Base-by-base conservation (phyloP, 2,888 invertebrate species). In the Anagyrus pseudococci region DNA sequence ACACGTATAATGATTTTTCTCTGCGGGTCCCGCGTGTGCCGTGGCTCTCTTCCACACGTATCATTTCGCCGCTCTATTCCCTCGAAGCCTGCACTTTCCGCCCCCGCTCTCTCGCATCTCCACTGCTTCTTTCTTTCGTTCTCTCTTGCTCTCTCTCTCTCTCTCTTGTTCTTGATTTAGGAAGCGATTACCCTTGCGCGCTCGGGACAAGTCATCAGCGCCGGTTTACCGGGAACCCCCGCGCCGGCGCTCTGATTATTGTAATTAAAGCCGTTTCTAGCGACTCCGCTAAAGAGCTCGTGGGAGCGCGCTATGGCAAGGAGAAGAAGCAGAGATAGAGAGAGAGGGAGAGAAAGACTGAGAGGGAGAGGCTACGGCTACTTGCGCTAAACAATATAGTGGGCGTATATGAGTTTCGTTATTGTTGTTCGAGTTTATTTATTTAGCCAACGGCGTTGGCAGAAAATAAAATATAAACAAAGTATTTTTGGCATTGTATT, bases 231-330 rank as follows among this genome's bases (percentile, higher is more conserved):
- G 41, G 41, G 17, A 41, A 15, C 4, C 10, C n/a, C 8, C 23
- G 25, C n/a, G 19, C 4, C 70, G 69, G 70, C 68, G 71, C 65
- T 71, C 71, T 75, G 75, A 79, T 79, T 78, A 79, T 79, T 79
- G 77, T 78, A 78, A 79, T 78, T 78, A 78, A 77, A 77, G 75
- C n/a, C 71, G 73, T 73, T 73, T 72, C 68, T 68, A 44, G 67
- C 58, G 58, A 65, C 40, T 61, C 49, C 22, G 23, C 55, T 65
- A 65, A 65, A 64, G 56, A 64, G 64, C 20, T 44, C 2, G 54
- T 15, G 22, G 19, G 2, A 13, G 40, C 8, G 23, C 41, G 29
- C 37, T 25, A 23, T 40, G 22, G 29, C 46, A 20, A 15, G 17
- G 46, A 25, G 41, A 54, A 13, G 26, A 15, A n/a, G 4, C 2